A percentile compares a stretch with the other conserved stretches of the same genome.
phyloP scores from a whole-genome alignment of 2,888 invertebrate genomes.

The Fragum fragum region DNA sequence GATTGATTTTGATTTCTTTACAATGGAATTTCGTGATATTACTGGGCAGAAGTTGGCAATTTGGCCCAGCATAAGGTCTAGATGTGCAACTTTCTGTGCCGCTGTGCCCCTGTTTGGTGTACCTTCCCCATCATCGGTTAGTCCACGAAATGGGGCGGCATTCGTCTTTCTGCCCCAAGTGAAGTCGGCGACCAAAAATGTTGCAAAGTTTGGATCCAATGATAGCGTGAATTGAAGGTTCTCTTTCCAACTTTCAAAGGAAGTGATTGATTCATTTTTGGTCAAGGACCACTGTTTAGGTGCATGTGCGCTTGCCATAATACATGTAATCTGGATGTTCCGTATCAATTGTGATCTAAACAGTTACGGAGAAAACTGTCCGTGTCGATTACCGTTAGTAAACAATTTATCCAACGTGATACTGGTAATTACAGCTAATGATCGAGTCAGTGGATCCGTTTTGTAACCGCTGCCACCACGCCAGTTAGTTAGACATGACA shows the following conservation, averaged over 20 bases:
- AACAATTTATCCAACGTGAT: too few species aligned
- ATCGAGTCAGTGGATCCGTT: too few species aligned
- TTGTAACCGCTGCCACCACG: too few species aligned
- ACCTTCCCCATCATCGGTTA: conserved; percentile 48
- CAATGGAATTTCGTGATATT: conserved; percentile 51
- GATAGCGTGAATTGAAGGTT: conserved; percentile 51
- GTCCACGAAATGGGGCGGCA: conserved; percentile 36
- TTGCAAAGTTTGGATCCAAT: conserved; percentile 53
- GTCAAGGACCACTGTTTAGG: conserved; percentile 67
- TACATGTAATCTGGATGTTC: too few species aligned
- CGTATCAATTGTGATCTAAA: too few species aligned
- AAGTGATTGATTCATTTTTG: conserved; percentile 62
- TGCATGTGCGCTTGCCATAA: conserved; percentile 32
- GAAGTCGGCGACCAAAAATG: background rate
- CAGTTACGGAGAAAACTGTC: too few species aligned
- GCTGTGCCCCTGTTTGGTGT: conserved; percentile 33
- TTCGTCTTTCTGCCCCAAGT: background rate
- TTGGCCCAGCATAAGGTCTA: conserved; percentile 53
- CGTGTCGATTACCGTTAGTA: too few species aligned
- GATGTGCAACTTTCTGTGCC: conserved; percentile 38
- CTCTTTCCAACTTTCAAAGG: conserved; percentile 62
- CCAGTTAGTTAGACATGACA: too few species aligned
- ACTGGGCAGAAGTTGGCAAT: conserved; percentile 52
- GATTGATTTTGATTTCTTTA: conserved; percentile 51
- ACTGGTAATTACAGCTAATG: too few species aligned